Conservation (phyloP, 2,888 invertebrate genomes). For the Eurytoma californica region DNA sequence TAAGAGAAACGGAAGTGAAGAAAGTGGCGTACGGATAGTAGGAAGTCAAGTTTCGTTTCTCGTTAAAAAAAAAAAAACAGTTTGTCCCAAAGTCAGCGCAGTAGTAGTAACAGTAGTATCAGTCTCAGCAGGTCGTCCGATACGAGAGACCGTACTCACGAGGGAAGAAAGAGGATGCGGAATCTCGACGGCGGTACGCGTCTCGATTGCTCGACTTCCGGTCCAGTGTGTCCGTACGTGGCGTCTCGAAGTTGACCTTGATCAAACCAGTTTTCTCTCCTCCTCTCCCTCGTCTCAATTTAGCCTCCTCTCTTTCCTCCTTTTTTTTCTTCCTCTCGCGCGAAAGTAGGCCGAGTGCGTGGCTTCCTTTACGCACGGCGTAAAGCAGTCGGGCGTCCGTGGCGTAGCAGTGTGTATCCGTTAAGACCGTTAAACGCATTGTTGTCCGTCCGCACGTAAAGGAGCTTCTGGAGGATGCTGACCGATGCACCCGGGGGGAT, state of each 20-base stretch:
- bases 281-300: constrained; percentile 37
- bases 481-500: too few species aligned
- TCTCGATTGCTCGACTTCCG: constrained; percentile 41
- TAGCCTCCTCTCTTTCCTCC: constrained; percentile 6
- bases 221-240: constrained; percentile 27
- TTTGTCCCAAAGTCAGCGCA: constrained; percentile 31
- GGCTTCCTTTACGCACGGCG: constrained; percentile 36
- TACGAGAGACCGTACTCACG: not conserved
- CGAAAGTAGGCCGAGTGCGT: constrained; percentile 50
- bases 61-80: too few species aligned
- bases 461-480: too few species aligned
- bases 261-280: constrained; percentile 52
- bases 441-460: not conserved
- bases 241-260: constrained; percentile 45
- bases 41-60: not conserved
- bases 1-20: not conserved
- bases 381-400: constrained; percentile 16
- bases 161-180: not conserved
- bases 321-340: not conserved
- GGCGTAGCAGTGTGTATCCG: constrained; percentile 31
- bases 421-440: constrained; percentile 45
- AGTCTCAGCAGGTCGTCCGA: constrained; percentile 17
- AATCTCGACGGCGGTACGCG: constrained; percentile 4
- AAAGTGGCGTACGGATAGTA: not conserved
- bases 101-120: constrained; percentile 21